Base-by-base conservation (phyloP, 2,113 vertebrate species). In the Murina feae region DNA sequence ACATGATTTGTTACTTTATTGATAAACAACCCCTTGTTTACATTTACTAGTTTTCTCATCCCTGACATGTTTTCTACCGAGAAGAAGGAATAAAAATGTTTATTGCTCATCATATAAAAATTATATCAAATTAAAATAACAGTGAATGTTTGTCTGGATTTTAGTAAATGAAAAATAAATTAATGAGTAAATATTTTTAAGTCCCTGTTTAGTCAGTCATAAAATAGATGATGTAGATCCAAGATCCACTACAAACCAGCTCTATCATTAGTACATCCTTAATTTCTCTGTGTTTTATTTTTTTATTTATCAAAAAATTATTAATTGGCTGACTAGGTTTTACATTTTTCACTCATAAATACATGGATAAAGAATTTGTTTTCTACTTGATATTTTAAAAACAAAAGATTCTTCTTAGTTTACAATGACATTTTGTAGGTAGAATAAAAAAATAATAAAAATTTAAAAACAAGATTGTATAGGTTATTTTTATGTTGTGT, bases 361-460 rank as follows among this genome's bases (percentile, higher is more conserved):
- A 42, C 9, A n/a, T 23, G 2, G 6, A 25, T 65, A 42, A 68
- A 58, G 23, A 81, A 83, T 16, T 69, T 4, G 2, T 69, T 83
- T 87, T 35, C 28, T 68, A 58, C 8, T 63, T 63, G 18, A n/a
- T 49, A 35, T 35, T 90, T 65, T 44, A 37, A 86, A 74, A 81
- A 44, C 9, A 78, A 63, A 72, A 18, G 11, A 66, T 44, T 75
- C 9, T 53, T 51, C 44, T 85, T 85, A 51, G 14, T 16, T 87
- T 72, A 87, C 11, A 80, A 16, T 66, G 10, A 3, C 66, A 14
- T 88, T 97, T 93, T 90, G 30, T 32, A 80, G 28, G 3, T 94
- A 87, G 87, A 95, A 95, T 97, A 74, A 80, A 83, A 47, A 35
- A 8, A 87, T 16, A 78, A 82, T 30, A 10, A 51, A 39, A 37